Evolutionary conservation across 1,140 invertebrate genomes (phyloP).

Genomic region (Anastrepha obliqua): DNA sequence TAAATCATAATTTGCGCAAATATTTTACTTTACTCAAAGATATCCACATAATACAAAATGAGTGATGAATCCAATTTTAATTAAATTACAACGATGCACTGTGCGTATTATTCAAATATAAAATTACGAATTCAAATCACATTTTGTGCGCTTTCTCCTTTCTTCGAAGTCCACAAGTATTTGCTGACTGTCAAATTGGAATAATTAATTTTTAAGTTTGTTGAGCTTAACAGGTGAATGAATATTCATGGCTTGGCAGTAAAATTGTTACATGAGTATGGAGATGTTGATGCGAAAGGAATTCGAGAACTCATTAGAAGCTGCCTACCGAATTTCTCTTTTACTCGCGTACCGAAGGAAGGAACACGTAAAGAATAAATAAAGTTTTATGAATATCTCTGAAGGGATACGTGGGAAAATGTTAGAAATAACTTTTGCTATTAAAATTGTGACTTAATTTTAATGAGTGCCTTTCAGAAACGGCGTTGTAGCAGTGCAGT

Average conservation of each 20-base stretch:
- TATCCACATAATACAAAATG: neutral
- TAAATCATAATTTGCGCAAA: neutral
- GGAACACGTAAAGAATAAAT: neutral
- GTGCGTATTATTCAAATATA: neutral
- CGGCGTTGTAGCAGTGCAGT: no score
- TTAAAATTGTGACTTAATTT: neutral
- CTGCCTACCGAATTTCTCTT: neutral
- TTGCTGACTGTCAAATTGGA: neutral
- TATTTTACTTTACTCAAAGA: neutral
- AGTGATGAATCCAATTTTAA: slow-evolving; percentile 40
- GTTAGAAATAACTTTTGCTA: neutral
- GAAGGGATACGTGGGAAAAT: neutral
- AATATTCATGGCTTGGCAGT: neutral
- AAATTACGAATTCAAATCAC: slow-evolving; percentile 36
- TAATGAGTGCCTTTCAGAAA: no score
- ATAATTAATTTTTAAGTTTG: neutral
- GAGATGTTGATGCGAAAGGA: neutral
- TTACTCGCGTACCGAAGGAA: neutral
- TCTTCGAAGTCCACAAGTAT: neutral
- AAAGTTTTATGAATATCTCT: neutral
- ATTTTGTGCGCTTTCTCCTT: neutral
- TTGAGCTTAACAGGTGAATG: neutral
- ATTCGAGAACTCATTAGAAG: neutral
- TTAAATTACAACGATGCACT: slow-evolving; percentile 2
- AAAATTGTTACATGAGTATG: neutral